phyloP scores from a whole-genome alignment of 2,888 invertebrate genomes.

The Nematopogon swammerdamellus region DNA sequence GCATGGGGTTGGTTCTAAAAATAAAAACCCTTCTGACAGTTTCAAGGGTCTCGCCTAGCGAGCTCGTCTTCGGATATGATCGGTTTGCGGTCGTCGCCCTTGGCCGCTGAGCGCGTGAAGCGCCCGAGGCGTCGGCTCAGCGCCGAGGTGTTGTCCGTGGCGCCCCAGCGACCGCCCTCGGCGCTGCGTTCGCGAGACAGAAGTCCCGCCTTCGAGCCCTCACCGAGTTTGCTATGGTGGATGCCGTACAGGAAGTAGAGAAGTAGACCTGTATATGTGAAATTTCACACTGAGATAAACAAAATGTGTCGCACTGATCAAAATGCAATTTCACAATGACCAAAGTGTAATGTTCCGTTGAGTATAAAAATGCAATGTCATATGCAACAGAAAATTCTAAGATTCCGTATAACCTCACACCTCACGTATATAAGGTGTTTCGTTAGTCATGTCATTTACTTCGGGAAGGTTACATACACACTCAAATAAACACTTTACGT shows the following conservation, averaged over 20 bases:
- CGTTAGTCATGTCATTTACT: no score
- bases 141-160: constrained; percentile 42
- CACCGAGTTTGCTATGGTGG: constrained; percentile 79
- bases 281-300: no score
- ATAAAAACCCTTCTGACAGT: background rate
- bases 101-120: constrained; percentile 33
- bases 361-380: no score
- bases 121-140: constrained; percentile 37
- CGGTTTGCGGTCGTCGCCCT: constrained; percentile 42
- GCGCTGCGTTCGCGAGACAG: constrained; percentile 29
- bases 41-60: constrained; percentile 37
- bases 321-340: no score
- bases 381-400: no score
- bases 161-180: constrained; percentile 38
- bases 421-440: no score
- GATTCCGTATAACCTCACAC: no score
- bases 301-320: no score
- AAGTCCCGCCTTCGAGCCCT: constrained; percentile 39
- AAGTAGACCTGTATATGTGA: constrained; percentile 65
- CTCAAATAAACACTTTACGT: no score
- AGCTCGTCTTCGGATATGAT: constrained; percentile 47
- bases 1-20: no score
- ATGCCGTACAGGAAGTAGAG: constrained; percentile 85
- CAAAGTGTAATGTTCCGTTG: no score
- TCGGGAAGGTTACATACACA: no score